Conservation (phyloP, 30 jellyfish, hydroid and myxozoan genomes). For the Hydra vulgaris region DNA sequence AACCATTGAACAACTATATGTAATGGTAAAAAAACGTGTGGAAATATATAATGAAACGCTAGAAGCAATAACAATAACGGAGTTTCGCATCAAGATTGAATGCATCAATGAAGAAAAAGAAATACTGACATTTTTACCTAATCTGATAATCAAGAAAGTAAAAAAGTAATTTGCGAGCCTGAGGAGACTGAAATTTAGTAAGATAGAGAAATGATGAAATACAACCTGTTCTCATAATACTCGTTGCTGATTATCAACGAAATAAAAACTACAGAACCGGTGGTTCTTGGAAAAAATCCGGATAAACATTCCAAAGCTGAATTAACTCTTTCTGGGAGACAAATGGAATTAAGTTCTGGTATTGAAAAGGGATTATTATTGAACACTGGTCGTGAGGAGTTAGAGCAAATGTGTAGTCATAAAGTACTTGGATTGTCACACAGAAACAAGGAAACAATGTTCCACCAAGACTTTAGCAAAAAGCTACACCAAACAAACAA, state of each 20-base stretch:
- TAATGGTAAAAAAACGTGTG: neutral
- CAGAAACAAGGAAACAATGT: neutral
- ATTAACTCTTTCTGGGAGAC: neutral
- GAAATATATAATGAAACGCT: neutral
- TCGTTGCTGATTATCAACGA: neutral
- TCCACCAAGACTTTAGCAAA: neutral
- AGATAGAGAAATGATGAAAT: too few relatives aligned
- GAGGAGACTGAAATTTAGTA: too few relatives aligned
- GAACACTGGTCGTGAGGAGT: neutral
- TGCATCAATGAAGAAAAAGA: too few relatives aligned
- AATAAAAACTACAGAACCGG: neutral
- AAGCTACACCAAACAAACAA: too few relatives aligned
- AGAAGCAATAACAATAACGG: too few relatives aligned
- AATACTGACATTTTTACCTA: too few relatives aligned
- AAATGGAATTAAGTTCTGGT: neutral
- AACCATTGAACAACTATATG: neutral
- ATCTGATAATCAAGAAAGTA: too few relatives aligned
- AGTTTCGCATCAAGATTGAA: too few relatives aligned
- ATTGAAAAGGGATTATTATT: neutral
- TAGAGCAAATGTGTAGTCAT: neutral
- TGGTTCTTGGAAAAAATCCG: neutral
- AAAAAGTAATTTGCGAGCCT: too few relatives aligned
- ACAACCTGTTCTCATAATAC: neutral
- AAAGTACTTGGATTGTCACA: neutral
- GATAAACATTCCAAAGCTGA: neutral